Evolutionary conservation across 2,888 invertebrate genomes (phyloP), one percentile per base, ranked within the genome.

Genomic region (Platycheirus rosarum): DNA sequence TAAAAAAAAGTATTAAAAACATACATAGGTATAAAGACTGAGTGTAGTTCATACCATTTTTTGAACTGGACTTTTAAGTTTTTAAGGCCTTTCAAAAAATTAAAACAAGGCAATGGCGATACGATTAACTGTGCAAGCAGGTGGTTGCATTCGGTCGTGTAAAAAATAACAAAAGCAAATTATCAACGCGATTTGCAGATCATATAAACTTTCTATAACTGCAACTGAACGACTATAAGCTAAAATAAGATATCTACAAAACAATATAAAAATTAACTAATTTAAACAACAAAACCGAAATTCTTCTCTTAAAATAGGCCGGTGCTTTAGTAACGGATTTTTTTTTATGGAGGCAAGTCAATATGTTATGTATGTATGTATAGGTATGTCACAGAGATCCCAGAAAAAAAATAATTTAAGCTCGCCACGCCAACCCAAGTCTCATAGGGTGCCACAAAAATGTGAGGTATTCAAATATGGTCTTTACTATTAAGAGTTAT

Each of bases 91-190:
- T 32, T 32, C 2, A 26, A 32, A 6, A 8, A 7, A 32, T 32
- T 8, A 11, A 16, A 8, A 48, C 53, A 71, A 71, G 65, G 73
- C 73, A 23, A 23, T 23, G 23, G 48, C 29, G 13, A 65, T 32
- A 18, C 0, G 26, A 14, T 46, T 73, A 73, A 73, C 73, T 73
- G 73, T 73, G 55, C 26, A 29, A 46, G 48, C 55, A 14, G 46
- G 35, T 48, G 55, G 13, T 37, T 29, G 49, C 23, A 37, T n/a
- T n/a, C n/a, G n/a, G n/a, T n/a, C n/a, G n/a, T 9, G 11, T 9
- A 26, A 35, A 32, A 35, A 53, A 13, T 35, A 2, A 13, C 13
- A 20, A 14, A 13, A 14, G 8, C 23, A 13, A 49, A 14, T 49
- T 49, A 26, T 14, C 9, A 29, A 14, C 14, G 4, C 26, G 5